Evolutionary conservation across 2,888 invertebrate genomes (phyloP).

Genomic region (Crossocerus cetratus): DNA sequence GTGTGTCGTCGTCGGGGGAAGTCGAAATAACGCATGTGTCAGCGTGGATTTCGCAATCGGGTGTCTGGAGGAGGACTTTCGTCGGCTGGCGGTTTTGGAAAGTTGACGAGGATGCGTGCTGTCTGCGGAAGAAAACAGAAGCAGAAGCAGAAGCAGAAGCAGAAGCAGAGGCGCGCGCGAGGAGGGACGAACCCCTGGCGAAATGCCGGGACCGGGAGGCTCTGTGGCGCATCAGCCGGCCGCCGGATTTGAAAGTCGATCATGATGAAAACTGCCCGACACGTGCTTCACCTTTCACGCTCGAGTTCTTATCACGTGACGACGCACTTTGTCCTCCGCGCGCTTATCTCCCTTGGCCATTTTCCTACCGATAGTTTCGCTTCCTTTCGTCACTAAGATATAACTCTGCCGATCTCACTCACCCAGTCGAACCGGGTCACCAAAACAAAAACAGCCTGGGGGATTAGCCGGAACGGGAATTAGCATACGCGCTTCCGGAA

Average conservation of each 20-base stretch:
- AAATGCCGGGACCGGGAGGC: slow-evolving; percentile 42
- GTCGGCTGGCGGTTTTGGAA: slow-evolving; percentile 32
- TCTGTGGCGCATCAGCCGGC: slow-evolving; percentile 38
- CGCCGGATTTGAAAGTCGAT: slow-evolving; percentile 59
- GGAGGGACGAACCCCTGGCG: slow-evolving; percentile 34
- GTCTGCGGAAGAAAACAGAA: slow-evolving; percentile 42
- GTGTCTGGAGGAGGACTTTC: slow-evolving; percentile 14
- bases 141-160: no score
- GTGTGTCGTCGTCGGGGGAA: background rate
- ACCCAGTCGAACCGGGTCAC: slow-evolving; percentile 49
- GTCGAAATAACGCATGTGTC: background rate
- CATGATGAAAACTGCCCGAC: slow-evolving; percentile 51
- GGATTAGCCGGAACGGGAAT: slow-evolving; percentile 42
- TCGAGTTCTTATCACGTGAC: background rate
- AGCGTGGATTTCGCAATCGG: slow-evolving; percentile 26
- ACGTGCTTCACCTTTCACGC: slow-evolving; percentile 52
- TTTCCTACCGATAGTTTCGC: background rate
- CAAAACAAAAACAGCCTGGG: slow-evolving; percentile 45
- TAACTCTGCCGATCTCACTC: no score
- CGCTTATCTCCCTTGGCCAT: slow-evolving; percentile 28
- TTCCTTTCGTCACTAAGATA: background rate
- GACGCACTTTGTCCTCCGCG: slow-evolving; percentile 1
- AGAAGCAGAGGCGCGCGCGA: no score
- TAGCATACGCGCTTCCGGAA: slow-evolving; percentile 38
- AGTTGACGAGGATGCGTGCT: slow-evolving; percentile 25